Evolutionary conservation across 2,888 invertebrate genomes (phyloP).

Genomic region (Aspidapion aeneum): DNA sequence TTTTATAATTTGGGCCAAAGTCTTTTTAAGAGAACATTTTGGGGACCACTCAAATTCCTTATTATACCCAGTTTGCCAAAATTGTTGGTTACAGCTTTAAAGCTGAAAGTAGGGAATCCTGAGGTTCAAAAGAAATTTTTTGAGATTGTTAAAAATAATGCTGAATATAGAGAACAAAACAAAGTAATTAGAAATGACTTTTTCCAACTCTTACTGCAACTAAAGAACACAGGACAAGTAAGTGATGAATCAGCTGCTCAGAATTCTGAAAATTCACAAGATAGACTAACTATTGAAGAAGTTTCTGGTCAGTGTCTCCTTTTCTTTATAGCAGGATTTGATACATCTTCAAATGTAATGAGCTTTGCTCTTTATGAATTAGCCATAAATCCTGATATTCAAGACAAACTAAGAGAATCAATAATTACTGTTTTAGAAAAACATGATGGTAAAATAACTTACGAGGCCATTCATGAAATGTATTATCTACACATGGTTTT

Average conservation of each 20-base stretch:
- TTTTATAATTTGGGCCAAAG: background rate
- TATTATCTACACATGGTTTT: conserved; percentile 39
- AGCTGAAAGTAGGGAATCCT: background rate
- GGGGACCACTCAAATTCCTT: background rate
- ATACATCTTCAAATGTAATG: conserved; percentile 40
- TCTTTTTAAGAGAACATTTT: background rate
- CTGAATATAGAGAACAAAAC: background rate
- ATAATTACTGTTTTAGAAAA: conserved; percentile 34
- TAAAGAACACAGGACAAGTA: background rate
- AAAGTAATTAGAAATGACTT: too few species aligned
- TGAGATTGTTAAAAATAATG: background rate
- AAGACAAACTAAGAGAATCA: conserved; percentile 38
- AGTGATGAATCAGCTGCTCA: background rate
- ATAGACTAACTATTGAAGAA: background rate
- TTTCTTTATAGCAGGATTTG: conserved; percentile 8
- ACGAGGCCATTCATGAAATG: conserved; percentile 48
- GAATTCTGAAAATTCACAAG: background rate
- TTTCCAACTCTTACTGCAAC: background rate
- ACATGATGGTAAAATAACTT: conserved; percentile 41
- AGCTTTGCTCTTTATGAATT: conserved; percentile 55
- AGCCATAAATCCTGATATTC: conserved; percentile 47
- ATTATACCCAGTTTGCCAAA: background rate
- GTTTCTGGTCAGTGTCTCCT: background rate
- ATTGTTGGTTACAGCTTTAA: background rate
- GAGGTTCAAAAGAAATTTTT: background rate